Evolutionary conservation across 2,888 invertebrate genomes (phyloP).

Genomic region (Meiosimyza decipiens): DNA sequence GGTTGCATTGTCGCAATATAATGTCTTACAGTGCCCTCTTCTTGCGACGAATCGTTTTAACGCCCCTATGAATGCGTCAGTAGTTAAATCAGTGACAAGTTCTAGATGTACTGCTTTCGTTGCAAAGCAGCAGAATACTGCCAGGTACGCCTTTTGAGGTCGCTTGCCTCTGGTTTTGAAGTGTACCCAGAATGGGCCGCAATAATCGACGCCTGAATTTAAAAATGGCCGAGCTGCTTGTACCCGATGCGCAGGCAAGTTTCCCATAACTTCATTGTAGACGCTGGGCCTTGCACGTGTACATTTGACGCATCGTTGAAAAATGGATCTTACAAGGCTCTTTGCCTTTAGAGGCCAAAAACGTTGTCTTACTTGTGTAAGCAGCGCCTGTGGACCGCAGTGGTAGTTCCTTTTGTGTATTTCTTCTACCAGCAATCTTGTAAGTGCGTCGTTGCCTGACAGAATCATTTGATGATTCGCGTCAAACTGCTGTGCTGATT

Average conservation of each 20-base stretch:
- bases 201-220: no score
- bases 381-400: not conserved
- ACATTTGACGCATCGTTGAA: no score
- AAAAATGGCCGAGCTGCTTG: no score
- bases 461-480: not conserved
- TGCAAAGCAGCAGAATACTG: not conserved
- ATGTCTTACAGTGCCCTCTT: not conserved
- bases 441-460: not conserved
- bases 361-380: not conserved
- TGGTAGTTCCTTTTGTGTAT: not conserved
- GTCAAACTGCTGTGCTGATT: not conserved
- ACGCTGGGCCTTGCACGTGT: no score
- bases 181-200: no score
- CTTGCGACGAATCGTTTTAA: constrained; percentile 36
- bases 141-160: constrained; percentile 33
- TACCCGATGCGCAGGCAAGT: no score
- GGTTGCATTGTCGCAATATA: no score
- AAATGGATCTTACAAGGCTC: no score
- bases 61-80: constrained; percentile 34
- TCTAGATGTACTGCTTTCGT: constrained; percentile 39
- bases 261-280: no score
- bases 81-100: constrained; percentile 32
- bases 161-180: constrained; percentile 19
- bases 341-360: no score
- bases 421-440: not conserved